Percentiles rank a stretch among this genome's conserved stretches.
Conservation (phyloP, 2,113 vertebrate species). For the Phoenicopterus ruber region DNA sequence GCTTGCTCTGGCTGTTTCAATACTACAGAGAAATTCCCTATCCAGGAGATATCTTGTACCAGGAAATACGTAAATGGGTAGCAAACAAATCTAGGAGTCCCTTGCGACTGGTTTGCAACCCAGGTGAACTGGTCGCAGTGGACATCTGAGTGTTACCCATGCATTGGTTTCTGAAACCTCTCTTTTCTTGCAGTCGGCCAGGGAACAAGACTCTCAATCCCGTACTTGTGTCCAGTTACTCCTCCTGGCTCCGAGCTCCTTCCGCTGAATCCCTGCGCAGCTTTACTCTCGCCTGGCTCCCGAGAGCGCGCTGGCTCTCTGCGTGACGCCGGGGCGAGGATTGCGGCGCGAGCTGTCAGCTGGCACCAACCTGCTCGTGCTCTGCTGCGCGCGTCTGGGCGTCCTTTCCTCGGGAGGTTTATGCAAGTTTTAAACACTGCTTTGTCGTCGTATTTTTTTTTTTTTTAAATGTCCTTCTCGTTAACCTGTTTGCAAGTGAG, state of each 20-base stretch:
- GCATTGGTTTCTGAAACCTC: neutral
- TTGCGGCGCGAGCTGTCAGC: fast-evolving
- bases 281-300: neutral
- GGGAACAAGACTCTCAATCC: neutral
- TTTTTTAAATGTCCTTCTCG: neutral
- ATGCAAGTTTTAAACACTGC: neutral
- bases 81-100: neutral
- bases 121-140: neutral
- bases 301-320: fast-evolving
- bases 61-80: neutral
- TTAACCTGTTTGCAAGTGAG: neutral
- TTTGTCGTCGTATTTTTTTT: neutral
- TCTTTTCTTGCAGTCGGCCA: neutral
- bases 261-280: neutral
- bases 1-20: neutral
- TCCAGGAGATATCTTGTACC: neutral
- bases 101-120: neutral
- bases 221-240: fast-evolving
- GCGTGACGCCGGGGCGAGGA: fast-evolving
- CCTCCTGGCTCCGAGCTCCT: neutral
- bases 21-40: neutral
- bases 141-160: neutral
- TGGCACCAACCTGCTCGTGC: neutral
- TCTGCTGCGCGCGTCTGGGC: fast-evolving
- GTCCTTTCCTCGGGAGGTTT: neutral